These are phyloP conservation scores for Cyclophora albipunctata DNA, from an alignment of 2,888 invertebrate species.

Conservation along the genomic window DNA sequence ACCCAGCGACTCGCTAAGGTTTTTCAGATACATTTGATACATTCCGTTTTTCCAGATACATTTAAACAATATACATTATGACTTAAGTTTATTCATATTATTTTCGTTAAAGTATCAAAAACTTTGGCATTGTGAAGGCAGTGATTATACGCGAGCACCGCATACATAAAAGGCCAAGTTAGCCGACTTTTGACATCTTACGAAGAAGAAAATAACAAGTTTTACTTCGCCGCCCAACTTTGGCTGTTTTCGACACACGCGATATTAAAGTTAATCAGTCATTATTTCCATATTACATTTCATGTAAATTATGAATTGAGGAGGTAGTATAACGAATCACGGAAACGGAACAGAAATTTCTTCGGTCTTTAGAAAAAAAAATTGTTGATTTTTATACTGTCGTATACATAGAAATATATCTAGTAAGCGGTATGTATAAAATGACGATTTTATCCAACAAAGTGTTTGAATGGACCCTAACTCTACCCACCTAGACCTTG, in stretches of 20 bases:
- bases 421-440: too few species aligned
- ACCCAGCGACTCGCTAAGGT: too few species aligned
- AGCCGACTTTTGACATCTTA: slow-evolving; percentile 13
- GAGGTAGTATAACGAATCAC: slow-evolving; percentile 12
- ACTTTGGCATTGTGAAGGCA: slow-evolving; percentile 5
- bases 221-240: slow-evolving; percentile 31
- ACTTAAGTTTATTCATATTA: too few species aligned
- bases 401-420: too few species aligned
- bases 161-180: slow-evolving; percentile 13
- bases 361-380: neutral
- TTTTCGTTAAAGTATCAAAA: slow-evolving; percentile 5
- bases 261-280: slow-evolving; percentile 32
- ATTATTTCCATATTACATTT: slow-evolving; percentile 22
- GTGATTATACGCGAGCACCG: slow-evolving; percentile 10
- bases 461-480: too few species aligned
- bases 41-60: too few species aligned
- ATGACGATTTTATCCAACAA: too few species aligned
- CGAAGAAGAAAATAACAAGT: slow-evolving; percentile 25
- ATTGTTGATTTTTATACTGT: too few species aligned
- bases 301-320: slow-evolving; percentile 21
- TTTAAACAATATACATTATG: too few species aligned
- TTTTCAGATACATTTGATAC: too few species aligned
- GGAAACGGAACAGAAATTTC: neutral
- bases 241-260: slow-evolving; percentile 26
- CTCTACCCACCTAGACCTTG: too few species aligned